phyloP scores from a whole-genome alignment of 2,113 vertebrate genomes.

The Marcusenius ussheri region DNA sequence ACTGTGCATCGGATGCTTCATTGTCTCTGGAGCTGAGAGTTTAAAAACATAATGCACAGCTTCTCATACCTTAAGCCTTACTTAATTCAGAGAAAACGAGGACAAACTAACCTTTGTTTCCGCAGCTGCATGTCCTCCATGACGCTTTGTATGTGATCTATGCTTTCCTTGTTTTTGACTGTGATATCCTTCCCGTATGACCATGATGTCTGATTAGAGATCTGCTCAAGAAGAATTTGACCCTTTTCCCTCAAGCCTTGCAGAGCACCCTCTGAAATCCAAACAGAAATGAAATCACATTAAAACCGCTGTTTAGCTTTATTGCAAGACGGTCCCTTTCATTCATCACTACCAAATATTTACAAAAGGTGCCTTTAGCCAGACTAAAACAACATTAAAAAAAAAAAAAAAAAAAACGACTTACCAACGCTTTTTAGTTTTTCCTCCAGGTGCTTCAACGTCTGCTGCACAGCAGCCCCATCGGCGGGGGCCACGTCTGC shows the following conservation, averaged over 20 bases:
- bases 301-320: neutral
- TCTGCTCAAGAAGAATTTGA: constrained; percentile 83
- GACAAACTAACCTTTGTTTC: constrained; percentile 79
- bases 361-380: neutral
- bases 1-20: neutral
- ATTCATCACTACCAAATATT: neutral
- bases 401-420: neutral
- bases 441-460: constrained; percentile 94
- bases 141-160: constrained; percentile 87
- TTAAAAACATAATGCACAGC: neutral
- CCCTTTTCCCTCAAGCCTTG: constrained; percentile 88
- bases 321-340: neutral
- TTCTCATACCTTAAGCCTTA: neutral
- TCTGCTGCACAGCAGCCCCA: constrained; percentile 92
- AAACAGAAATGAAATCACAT: neutral
- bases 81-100: neutral
- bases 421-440: constrained; percentile 93
- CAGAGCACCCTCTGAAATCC: constrained; percentile 53
- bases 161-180: constrained; percentile 84
- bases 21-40: neutral
- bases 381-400: neutral
- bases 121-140: constrained; percentile 98
- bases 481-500: constrained; percentile 92
- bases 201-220: constrained; percentile 83
- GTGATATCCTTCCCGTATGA: constrained; percentile 77